Base-by-base conservation (phyloP, 2,797 vertebrate species). In the Tinamus major region DNA sequence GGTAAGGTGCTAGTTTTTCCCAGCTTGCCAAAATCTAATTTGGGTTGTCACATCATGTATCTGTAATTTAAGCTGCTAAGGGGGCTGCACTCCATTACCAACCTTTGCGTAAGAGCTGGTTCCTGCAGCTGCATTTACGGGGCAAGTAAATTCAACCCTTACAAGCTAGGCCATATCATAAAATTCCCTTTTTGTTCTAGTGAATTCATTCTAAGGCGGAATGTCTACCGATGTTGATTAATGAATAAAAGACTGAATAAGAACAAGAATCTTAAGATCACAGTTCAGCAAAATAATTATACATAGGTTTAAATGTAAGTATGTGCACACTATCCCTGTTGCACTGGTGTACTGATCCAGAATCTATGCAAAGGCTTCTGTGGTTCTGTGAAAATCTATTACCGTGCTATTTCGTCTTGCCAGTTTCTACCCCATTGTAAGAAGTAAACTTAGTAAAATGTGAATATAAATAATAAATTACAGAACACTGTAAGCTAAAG, bases 1-100 rank as follows among this genome's bases (percentile, higher is more conserved):
- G 8, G 68, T 86, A 63, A 94, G 49, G 64, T 81, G 69, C 49
- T 86, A 84, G 79, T 74, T 96, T 94, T 92, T 64, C 23, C 78
- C 33, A 64, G 59, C 80, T 95, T 90, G 80, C 79, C 79, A 81
- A 84, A 93, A 94, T 77, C 67, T 91, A 74, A 91, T 92, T 70
- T 93, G 82, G 26, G 42, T 79, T 89, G 84, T 92, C 86, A 89
- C 68, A 62, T 79, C 81, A 87, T 79, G 63, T 67, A 82, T 92
- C 69, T 76, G 71, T 61, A 91, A 92, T 92, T 95, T 91, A 82
- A 88, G 74, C 35, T 70, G 70, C 77, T 61, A 23, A 53, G 51
- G 75, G 8, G 55, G 55, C 63, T 80, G 55, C 49, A 55, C 16
- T 9, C 8, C 42, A n/a, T 65, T 72, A 69, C 69, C 37, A 78